These are phyloP conservation scores for Lordiphosa andalusiaca DNA, from an alignment of 2,888 invertebrate species.

Conservation along the genomic window DNA sequence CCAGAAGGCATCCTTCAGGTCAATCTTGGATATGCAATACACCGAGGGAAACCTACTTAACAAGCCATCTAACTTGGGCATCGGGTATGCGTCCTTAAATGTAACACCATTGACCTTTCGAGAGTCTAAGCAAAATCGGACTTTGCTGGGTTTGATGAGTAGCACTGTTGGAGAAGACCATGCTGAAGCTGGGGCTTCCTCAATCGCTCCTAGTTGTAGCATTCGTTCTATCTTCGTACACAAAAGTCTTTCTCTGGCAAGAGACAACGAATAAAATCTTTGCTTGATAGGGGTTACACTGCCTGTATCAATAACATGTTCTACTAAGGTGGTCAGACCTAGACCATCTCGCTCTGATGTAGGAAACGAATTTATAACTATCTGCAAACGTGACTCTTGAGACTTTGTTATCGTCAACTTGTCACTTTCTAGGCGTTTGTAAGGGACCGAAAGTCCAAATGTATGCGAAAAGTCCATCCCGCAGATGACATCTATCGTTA, in stretches of 20 bases:
- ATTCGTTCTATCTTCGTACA: neutral
- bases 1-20: neutral
- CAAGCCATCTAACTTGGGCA: constrained; percentile 3
- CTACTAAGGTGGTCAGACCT: no score
- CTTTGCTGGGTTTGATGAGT: neutral
- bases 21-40: neutral
- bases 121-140: neutral
- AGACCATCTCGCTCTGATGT: no score
- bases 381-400: no score
- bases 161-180: no score
- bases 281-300: neutral
- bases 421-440: no score
- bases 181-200: no score
- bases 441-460: no score
- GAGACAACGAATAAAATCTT: neutral
- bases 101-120: neutral
- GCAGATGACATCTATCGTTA: no score
- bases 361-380: no score
- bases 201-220: no score
- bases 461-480: no score
- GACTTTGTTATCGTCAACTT: no score
- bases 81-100: neutral
- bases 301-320: neutral
- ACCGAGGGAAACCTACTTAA: neutral
- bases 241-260: neutral